Conservation (phyloP, 2,113 vertebrate genomes). For the Poecile atricapillus region DNA sequence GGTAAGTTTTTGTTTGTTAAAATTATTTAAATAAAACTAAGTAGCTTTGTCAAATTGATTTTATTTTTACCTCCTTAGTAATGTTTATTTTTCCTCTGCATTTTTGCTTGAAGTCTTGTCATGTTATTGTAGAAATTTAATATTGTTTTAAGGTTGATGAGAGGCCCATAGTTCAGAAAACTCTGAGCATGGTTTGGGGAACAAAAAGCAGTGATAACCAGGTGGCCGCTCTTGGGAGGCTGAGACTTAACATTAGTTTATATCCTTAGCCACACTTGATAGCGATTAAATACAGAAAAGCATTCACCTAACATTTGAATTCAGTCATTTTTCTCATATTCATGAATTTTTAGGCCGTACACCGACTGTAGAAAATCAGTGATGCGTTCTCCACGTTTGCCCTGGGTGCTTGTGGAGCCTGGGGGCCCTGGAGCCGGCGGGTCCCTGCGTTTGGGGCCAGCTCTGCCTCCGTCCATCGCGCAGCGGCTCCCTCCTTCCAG, state of each 20-base stretch:
- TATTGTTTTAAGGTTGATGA: neutral
- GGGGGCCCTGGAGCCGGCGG: neutral
- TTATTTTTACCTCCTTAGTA: neutral
- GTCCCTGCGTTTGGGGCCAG: fast-evolving
- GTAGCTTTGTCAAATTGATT: neutral
- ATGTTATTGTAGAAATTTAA: neutral
- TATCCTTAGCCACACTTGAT: neutral
- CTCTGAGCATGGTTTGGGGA: neutral
- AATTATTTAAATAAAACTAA: neutral
- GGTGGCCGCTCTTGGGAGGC: neutral
- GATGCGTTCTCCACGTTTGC: neutral
- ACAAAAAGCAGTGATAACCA: neutral
- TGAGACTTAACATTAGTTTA: neutral
- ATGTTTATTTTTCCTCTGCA: neutral
- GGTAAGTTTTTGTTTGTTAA: neutral
- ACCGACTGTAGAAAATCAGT: neutral
- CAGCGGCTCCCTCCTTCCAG: neutral
- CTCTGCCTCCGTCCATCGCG: neutral
- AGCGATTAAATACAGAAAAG: neutral
- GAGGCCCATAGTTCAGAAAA: neutral
- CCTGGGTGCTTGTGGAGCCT: neutral
- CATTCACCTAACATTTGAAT: neutral
- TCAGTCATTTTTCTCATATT: fast-evolving
- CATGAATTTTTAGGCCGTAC: neutral
- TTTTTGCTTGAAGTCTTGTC: neutral